phyloP scores from a whole-genome alignment of 2,888 invertebrate species.

The Phania funesta region DNA sequence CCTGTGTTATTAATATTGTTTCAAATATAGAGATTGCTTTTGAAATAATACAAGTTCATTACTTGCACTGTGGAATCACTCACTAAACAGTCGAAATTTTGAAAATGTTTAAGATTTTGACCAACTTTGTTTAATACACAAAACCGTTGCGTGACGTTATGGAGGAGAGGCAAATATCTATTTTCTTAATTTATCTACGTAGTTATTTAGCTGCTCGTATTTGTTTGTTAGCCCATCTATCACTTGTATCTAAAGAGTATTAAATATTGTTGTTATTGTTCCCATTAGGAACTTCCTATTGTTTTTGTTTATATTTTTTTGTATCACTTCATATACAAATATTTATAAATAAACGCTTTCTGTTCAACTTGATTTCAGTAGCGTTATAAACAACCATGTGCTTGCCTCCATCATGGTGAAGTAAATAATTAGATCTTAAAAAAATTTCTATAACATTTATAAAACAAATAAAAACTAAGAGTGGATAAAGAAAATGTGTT shows the following conservation, averaged over 20 bases:
- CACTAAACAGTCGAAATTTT: too few species aligned
- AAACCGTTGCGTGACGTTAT: too few species aligned
- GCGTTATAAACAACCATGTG: not conserved
- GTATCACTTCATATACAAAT: slow-evolving; percentile 30
- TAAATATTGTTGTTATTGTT: not conserved
- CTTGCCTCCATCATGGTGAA: not conserved
- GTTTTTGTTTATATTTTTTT: slow-evolving; percentile 23
- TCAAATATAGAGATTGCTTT: too few species aligned
- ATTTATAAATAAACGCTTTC: slow-evolving; percentile 38
- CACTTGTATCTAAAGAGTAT: not conserved
- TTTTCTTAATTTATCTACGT: not conserved
- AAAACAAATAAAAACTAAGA: not conserved
- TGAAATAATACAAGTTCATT: too few species aligned
- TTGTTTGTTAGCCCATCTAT: not conserved
- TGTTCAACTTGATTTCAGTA: slow-evolving; percentile 10
- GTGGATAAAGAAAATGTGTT: slow-evolving; percentile 1
- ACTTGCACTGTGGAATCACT: too few species aligned
- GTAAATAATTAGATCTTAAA: not conserved
- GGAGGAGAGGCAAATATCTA: too few species aligned
- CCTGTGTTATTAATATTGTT: too few species aligned
- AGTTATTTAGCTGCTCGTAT: not conserved
- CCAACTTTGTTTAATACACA: too few species aligned
- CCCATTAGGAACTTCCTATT: too few species aligned
- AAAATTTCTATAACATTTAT: slow-evolving; percentile 4
- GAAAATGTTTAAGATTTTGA: too few species aligned